Base-by-base conservation (phyloP, 2,888 invertebrate genomes). In the Sarcophaga rosellei region DNA sequence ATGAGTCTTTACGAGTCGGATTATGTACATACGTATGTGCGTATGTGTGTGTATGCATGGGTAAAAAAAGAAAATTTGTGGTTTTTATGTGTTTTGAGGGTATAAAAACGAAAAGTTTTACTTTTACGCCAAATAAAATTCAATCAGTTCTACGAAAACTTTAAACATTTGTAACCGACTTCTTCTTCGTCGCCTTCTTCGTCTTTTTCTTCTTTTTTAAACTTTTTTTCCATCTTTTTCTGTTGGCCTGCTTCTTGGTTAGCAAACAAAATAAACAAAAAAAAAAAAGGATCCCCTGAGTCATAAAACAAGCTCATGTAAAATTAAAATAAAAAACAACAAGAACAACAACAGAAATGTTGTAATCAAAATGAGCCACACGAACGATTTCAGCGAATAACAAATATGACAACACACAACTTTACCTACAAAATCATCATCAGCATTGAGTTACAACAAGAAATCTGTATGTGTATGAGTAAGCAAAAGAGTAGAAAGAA, bases 121-220 rank as follows among this genome's bases (percentile, higher is more conserved):
- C 72, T 84, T 82, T 76, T 73, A 69, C 81, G 69, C 75, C 80
- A 82, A 83, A 87, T 83, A 87, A 85, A 85, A 87, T 85, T 85
- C 85, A 87, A 87, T 87, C 87, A 87, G 81, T 84, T 84, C 66
- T 75, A 87, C 61, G 35, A 85, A 86, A 85, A 87, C 85, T 84
- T 83, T 80, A 75, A 85, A 86, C 79, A 82, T 81, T 85, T 85
- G 59, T 81, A 85, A 82, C 76, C 70, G 72, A 53, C 15, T 15
- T 17, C 17, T 82, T 82, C 72, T 82, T 65, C 65, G 72, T 70
- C 23, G 63, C 47, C 17, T 62, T 61, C 44, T 65, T 12, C 72
- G 35, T 77, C 74, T 68, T 35, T 70, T 69, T 12, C 21, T 47
- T 35, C 8, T 8, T 35, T 35, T 35, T 35, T 35, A 35, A 35